A percentile compares a stretch with the other conserved stretches of the same genome.
Evolutionary conservation across 2,113 vertebrate genomes (phyloP).

Genomic region (Tetrao urogallus): DNA sequence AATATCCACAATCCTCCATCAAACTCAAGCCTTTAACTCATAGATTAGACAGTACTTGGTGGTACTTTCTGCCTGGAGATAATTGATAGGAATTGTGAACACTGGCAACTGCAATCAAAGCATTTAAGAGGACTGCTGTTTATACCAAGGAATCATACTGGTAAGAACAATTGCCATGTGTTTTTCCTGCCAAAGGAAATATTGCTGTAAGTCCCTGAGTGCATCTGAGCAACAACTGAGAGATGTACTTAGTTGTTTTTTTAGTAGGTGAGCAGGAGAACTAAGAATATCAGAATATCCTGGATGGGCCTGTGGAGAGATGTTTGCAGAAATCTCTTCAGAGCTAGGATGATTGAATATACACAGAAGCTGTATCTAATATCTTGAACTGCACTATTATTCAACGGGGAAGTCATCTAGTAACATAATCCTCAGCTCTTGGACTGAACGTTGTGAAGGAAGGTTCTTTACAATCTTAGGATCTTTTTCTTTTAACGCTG

Average conservation of each 20-base stretch:
- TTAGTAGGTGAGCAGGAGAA: neutral
- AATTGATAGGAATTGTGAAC: neutral
- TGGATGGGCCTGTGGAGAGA: too few relatives aligned
- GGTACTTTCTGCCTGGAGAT: neutral
- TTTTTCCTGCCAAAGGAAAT: neutral
- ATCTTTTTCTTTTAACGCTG: neutral
- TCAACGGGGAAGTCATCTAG: neutral
- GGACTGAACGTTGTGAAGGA: neutral
- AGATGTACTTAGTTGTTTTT: neutral
- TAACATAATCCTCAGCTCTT: neutral
- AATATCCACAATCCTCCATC: neutral
- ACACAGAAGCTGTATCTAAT: neutral
- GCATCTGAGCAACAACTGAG: neutral
- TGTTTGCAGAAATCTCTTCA: neutral
- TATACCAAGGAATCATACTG: neutral
- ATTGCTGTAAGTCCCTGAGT: neutral
- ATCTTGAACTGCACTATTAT: neutral
- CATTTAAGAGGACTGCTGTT: neutral
- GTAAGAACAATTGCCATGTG: fast-evolving
- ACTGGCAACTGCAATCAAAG: neutral
- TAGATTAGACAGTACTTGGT: neutral
- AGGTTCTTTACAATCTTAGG: neutral
- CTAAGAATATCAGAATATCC: neutral
- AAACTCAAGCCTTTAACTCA: neutral
- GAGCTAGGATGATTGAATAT: neutral